Conservation (phyloP, 2,888 invertebrate species). For the Tenodera sinensis region DNA sequence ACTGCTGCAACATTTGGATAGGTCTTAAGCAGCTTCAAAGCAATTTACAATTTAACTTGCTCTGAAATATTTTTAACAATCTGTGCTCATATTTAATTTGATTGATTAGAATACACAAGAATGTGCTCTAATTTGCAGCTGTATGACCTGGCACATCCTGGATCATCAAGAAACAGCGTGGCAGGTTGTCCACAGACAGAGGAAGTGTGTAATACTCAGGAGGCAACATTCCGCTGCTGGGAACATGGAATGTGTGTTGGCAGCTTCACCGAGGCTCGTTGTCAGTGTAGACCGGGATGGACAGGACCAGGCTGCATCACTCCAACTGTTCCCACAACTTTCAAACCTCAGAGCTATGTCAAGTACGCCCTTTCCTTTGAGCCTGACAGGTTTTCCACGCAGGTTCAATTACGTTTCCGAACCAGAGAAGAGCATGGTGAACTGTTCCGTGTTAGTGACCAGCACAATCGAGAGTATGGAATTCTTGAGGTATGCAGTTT, state of each 20-base stretch:
- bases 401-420: constrained; percentile 89
- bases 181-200: constrained; percentile 93
- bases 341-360: constrained; percentile 92
- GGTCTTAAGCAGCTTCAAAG: no score
- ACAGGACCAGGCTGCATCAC: constrained; percentile 85
- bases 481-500: constrained; percentile 68
- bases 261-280: constrained; percentile 81
- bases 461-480: constrained; percentile 90
- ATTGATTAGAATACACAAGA: neutral
- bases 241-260: constrained; percentile 94
- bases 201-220: constrained; percentile 83
- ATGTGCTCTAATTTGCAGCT: constrained; percentile 48
- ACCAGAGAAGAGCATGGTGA: constrained; percentile 92
- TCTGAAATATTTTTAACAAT: no score
- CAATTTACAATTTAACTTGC: no score
- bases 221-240: constrained; percentile 81
- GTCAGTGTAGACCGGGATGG: constrained; percentile 95
- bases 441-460: constrained; percentile 89
- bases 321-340: constrained; percentile 85
- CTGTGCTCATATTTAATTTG: neutral
- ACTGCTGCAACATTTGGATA: no score
- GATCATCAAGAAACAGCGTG: constrained; percentile 77
- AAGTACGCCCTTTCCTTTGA: constrained; percentile 94
- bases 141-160: constrained; percentile 93
- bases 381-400: constrained; percentile 87